These are phyloP conservation scores for Microtus montanus DNA, from an alignment of 2,113 vertebrate genomes.

Conservation along the genomic window DNA sequence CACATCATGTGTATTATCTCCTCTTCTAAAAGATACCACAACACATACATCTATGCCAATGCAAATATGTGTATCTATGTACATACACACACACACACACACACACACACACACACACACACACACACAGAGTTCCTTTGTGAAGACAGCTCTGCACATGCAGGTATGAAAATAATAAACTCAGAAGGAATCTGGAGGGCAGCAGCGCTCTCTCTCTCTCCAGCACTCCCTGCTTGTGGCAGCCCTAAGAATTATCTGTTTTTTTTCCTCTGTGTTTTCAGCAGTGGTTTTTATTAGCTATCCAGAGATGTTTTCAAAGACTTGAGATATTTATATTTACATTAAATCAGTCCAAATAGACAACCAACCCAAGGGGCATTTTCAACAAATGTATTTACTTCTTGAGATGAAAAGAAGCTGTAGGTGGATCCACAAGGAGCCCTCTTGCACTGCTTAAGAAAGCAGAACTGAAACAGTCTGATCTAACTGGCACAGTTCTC, in stretches of 20 bases:
- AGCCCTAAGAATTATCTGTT: neutral
- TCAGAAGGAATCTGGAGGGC: neutral
- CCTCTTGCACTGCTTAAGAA: neutral
- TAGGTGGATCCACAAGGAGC: neutral
- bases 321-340: slow-evolving; percentile 15
- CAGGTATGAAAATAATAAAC: neutral
- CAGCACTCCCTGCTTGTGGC: neutral
- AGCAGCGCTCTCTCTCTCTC: neutral
- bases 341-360: neutral
- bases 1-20: neutral
- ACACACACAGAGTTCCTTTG: neutral
- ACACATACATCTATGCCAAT: neutral
- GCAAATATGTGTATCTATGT: neutral
- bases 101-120: no score
- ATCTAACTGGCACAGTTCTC: neutral
- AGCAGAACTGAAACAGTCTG: neutral
- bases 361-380: neutral
- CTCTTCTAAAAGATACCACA: slow-evolving; percentile 3
- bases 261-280: neutral
- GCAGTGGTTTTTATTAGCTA: slow-evolving; percentile 21
- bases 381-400: neutral
- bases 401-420: neutral
- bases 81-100: no score
- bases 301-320: slow-evolving; percentile 39
- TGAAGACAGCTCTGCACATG: neutral